These are phyloP conservation scores for Hydropsyche tenuis DNA, from an alignment of 1,140 invertebrate species.

Conservation along the genomic window DNA sequence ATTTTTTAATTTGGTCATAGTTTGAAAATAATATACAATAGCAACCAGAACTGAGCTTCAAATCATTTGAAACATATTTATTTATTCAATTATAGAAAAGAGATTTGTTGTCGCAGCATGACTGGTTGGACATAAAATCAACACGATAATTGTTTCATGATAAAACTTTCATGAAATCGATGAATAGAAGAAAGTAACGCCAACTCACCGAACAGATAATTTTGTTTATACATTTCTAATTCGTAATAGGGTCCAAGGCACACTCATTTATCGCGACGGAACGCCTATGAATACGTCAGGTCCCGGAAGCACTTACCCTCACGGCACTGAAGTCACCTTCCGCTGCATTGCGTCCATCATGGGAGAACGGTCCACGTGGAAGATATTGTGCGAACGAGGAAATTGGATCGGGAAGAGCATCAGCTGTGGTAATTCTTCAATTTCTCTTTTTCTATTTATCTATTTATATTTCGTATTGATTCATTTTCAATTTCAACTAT, in stretches of 20 bases:
- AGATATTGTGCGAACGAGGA: slow-evolving; percentile 82
- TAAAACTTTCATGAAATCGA: no score
- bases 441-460: neutral
- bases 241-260: slow-evolving; percentile 67
- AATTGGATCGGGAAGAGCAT: slow-evolving; percentile 80
- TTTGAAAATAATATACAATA: no score
- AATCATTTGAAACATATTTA: no score
- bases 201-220: no score
- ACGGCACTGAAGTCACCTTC: slow-evolving; percentile 81
- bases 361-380: slow-evolving; percentile 81
- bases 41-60: no score
- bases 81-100: no score
- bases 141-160: no score
- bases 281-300: slow-evolving; percentile 57
- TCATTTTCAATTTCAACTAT: neutral
- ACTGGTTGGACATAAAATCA: no score
- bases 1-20: no score
- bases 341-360: slow-evolving; percentile 80
- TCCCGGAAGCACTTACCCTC: slow-evolving; percentile 68
- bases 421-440: slow-evolving; percentile 67
- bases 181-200: no score
- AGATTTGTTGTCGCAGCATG: no score
- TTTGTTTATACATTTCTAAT: neutral
- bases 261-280: slow-evolving; percentile 70
- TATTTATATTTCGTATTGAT: neutral